Evolutionary conservation across 2,113 vertebrate species (phyloP).

Genomic region (Desmodus rotundus): DNA sequence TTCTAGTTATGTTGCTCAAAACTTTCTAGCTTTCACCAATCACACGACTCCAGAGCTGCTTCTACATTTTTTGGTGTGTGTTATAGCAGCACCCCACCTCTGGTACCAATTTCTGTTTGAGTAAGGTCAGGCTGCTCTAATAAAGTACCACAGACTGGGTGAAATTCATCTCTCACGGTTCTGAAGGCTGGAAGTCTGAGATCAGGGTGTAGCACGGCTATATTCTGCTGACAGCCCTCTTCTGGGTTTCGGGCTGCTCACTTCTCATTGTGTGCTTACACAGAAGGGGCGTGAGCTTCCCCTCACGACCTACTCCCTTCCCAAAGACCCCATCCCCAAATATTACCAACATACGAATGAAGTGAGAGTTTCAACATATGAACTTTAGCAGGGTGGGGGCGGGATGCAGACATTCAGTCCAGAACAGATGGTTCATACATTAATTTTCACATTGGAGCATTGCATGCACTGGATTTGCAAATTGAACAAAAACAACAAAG

Average conservation of each 20-base stretch:
- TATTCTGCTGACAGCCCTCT: neutral
- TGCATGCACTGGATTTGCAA: neutral
- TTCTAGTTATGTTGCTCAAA: neutral
- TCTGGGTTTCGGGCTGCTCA: neutral
- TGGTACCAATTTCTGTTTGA: neutral
- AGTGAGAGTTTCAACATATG: neutral
- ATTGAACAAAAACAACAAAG: neutral
- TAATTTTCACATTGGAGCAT: neutral
- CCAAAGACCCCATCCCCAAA: neutral
- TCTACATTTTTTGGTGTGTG: neutral
- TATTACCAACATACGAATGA: neutral
- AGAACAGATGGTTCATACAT: neutral
- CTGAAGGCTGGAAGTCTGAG: neutral
- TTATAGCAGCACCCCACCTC: neutral
- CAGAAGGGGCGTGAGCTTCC: too few species aligned
- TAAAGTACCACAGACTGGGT: rapidly evolving
- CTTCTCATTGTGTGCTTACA: neutral
- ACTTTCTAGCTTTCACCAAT: neutral
- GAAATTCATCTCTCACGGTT: neutral
- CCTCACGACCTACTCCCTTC: neutral
- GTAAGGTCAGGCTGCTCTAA: neutral
- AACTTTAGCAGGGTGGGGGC: neutral
- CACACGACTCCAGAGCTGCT: neutral
- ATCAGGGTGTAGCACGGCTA: neutral
- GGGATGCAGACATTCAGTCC: neutral